phyloP scores from a whole-genome alignment of 2,797 vertebrate genomes.

The Macropodus opercularis region DNA sequence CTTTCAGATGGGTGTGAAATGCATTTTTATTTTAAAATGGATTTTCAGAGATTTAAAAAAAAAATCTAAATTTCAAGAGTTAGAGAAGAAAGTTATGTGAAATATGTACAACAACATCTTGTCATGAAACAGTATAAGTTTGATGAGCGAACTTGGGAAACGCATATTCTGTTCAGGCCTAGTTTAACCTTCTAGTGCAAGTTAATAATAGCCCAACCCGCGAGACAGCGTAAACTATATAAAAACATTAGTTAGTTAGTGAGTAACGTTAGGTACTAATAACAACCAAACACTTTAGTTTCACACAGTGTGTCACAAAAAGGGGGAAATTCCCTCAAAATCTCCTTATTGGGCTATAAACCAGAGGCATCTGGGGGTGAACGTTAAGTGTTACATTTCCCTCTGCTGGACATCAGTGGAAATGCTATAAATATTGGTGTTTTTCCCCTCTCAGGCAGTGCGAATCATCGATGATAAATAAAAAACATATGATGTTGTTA shows the following conservation, averaged over 20 bases:
- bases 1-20: no score
- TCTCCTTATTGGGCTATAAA: neutral
- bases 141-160: no score
- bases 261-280: neutral
- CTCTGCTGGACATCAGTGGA: slow-evolving; percentile 37
- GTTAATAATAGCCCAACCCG: neutral
- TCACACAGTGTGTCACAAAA: neutral
- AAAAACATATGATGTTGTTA: neutral
- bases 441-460: neutral
- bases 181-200: neutral
- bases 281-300: no score
- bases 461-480: neutral
- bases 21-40: no score
- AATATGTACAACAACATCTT: neutral
- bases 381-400: neutral
- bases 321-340: slow-evolving; percentile 14
- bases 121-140: neutral
- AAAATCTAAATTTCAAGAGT: no score
- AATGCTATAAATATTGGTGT: neutral
- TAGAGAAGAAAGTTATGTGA: neutral
- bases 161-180: no score
- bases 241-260: no score
- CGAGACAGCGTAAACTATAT: neutral
- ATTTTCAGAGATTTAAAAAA: no score
- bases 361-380: neutral